A percentile compares a stretch with the other conserved stretches of the same genome.
Evolutionary conservation across 2,888 invertebrate species (phyloP).

Genomic region (Altica lythri): DNA sequence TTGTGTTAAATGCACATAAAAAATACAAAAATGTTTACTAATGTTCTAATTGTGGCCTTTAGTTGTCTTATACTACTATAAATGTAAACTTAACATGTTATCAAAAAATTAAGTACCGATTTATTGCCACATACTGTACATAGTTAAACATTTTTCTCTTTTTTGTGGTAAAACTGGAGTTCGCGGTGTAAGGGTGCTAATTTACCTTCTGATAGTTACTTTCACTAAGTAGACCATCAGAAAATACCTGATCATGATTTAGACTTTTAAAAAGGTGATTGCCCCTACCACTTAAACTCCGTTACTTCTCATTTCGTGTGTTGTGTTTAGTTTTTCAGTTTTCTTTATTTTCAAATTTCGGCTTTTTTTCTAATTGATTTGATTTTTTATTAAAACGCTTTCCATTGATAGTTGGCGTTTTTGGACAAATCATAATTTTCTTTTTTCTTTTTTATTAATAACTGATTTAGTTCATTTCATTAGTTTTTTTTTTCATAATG

Average conservation of each 20-base stretch:
- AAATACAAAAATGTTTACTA: too few relatives aligned
- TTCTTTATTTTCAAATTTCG: slow-evolving; percentile 47
- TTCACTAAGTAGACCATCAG: slow-evolving; percentile 35
- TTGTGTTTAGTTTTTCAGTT: slow-evolving; percentile 51
- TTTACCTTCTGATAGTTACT: slow-evolving; percentile 47
- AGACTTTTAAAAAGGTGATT: slow-evolving; percentile 36
- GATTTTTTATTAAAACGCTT: slow-evolving; percentile 55
- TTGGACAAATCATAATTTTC: slow-evolving; percentile 53
- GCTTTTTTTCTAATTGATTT: slow-evolving; percentile 51
- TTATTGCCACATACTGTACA: too few relatives aligned
- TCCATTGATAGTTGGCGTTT: slow-evolving; percentile 51
- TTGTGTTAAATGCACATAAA: too few relatives aligned
- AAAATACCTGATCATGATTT: slow-evolving; percentile 41
- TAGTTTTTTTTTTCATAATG: slow-evolving; percentile 40
- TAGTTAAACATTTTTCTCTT: too few relatives aligned
- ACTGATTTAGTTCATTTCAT: slow-evolving; percentile 22
- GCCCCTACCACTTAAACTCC: slow-evolving; percentile 44
- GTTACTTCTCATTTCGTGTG: slow-evolving; percentile 50
- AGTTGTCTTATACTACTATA: too few relatives aligned
- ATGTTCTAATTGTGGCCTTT: too few relatives aligned
- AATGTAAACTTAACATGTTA: too few relatives aligned
- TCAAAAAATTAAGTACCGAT: too few relatives aligned
- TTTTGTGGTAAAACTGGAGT: slow-evolving; percentile 31
- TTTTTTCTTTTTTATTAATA: slow-evolving; percentile 27
- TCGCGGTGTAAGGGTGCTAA: slow-evolving; percentile 42